phyloP scores from a whole-genome alignment of 1,140 invertebrate genomes.

The Calephelis nemesis region DNA sequence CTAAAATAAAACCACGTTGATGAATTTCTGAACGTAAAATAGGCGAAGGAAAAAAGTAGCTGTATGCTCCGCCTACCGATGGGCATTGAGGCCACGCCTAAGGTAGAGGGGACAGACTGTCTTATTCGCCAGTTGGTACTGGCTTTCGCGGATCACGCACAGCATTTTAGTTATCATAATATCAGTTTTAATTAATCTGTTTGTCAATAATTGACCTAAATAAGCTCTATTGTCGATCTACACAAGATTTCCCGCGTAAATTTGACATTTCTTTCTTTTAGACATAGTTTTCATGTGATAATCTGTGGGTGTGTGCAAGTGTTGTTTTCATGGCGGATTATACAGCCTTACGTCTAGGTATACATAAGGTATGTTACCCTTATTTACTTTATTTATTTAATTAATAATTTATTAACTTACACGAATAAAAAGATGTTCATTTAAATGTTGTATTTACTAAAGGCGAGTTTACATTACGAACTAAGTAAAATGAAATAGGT shows the following conservation, averaged over 20 bases:
- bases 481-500: no score
- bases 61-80: slow-evolving; percentile 38
- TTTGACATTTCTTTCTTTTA: slow-evolving; percentile 18
- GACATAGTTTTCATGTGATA: slow-evolving; percentile 6
- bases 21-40: slow-evolving; percentile 45
- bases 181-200: slow-evolving; percentile 24
- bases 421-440: no score
- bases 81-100: slow-evolving; percentile 43
- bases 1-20: slow-evolving; percentile 40
- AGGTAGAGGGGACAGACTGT: slow-evolving; percentile 34
- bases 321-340: slow-evolving; percentile 15
- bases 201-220: slow-evolving; percentile 17
- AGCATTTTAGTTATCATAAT: slow-evolving; percentile 33
- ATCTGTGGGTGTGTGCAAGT: slow-evolving; percentile 14
- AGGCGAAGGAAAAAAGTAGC: slow-evolving; percentile 47
- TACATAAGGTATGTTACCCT: background rate
- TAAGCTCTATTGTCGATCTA: slow-evolving; percentile 15
- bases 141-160: slow-evolving; percentile 57
- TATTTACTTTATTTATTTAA: no score
- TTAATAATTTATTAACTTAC: no score
- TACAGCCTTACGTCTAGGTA: background rate
- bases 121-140: slow-evolving; percentile 56
- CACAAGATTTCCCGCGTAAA: slow-evolving; percentile 5
- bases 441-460: no score
- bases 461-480: no score